Base-by-base conservation (phyloP, 2,888 invertebrate genomes). In the Phaedon cochleariae region DNA sequence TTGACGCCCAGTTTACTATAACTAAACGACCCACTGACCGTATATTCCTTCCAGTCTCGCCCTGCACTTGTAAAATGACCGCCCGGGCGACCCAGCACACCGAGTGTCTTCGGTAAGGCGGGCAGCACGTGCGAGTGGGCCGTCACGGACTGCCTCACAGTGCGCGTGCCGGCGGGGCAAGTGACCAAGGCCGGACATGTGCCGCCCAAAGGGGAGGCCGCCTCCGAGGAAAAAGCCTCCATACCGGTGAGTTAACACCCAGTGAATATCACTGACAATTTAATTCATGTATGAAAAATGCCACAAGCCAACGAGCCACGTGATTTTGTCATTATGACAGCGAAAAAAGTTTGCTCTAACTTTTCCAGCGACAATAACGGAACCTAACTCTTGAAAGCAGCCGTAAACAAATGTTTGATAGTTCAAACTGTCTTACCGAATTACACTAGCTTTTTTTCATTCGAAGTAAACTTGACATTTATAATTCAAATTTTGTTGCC, bases 161-260 rank as follows among this genome's bases (percentile, higher is more conserved):
- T 84, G 83, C 83, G 83, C 79, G 83, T 84, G 77, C 83, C 83
- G 81, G 83, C 82, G 80, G 82, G 83, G 80, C 82, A 83, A 70
- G 80, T 83, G 73, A 81, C 83, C 78, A 83, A 83, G 78, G 82
- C 83, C 78, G 83, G 83, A 80, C 83, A 84, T 83, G 83, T 84
- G 82, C 83, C 83, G 78, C 81, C 82, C 76, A 82, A 82, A 79
- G 82, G 83, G 83, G 83, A 83, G 80, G 83, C 83, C 83, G 77
- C 82, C 82, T 78, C 82, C 83, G 82, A 83, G 82, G 83, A 83
- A 77, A 83, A 83, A 81, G 83, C 83, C 80, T 83, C 83, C 80
- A 81, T 83, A 80, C 83, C 83, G 82, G 83, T 83, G 79, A 80
- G 81, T 64, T 49, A 18, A 1, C 34, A 15, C 45, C 12, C 15